These are phyloP conservation scores for Coenonympha glycerion DNA, from an alignment of 2,888 invertebrate genomes.

Conservation along the genomic window DNA sequence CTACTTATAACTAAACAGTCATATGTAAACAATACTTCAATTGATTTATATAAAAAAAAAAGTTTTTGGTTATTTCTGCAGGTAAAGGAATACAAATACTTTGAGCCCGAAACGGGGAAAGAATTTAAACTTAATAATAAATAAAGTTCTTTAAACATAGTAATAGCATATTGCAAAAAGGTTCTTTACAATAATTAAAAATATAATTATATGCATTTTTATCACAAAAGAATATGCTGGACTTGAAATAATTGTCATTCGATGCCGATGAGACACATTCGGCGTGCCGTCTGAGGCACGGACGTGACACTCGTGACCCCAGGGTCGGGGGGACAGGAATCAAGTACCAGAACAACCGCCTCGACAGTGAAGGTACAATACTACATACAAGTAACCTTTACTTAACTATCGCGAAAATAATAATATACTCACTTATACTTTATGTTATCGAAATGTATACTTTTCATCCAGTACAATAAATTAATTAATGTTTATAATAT, in stretches of 20 bases:
- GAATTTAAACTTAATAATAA: conserved; percentile 37
- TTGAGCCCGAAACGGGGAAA: conserved; percentile 53
- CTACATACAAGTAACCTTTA: conserved; percentile 60
- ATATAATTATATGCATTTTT: conserved; percentile 36
- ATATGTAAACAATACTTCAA: conserved; percentile 45
- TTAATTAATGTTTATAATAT: conserved; percentile 41
- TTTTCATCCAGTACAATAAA: conserved; percentile 46
- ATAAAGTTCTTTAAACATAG: conserved; percentile 42
- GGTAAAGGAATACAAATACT: conserved; percentile 42
- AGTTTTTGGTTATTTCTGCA: conserved; percentile 48
- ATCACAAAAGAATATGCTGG: conserved; percentile 43
- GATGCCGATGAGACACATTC: too few species aligned
- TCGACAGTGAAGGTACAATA: conserved; percentile 51
- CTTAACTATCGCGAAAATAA: conserved; percentile 73
- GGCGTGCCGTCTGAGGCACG: too few species aligned
- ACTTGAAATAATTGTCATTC: conserved; percentile 48
- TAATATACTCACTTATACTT: conserved; percentile 61
- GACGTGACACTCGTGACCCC: conserved; percentile 46
- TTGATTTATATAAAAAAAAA: conserved; percentile 37
- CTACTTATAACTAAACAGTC: conserved; percentile 56
- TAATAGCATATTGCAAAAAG: conserved; percentile 34
- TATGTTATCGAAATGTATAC: conserved; percentile 63
- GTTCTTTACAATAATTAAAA: conserved; percentile 39
- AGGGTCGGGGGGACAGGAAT: conserved; percentile 37
- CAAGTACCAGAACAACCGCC: conserved; percentile 58